Conservation (phyloP, 2,113 vertebrate species). For the Platysteira castanea region DNA sequence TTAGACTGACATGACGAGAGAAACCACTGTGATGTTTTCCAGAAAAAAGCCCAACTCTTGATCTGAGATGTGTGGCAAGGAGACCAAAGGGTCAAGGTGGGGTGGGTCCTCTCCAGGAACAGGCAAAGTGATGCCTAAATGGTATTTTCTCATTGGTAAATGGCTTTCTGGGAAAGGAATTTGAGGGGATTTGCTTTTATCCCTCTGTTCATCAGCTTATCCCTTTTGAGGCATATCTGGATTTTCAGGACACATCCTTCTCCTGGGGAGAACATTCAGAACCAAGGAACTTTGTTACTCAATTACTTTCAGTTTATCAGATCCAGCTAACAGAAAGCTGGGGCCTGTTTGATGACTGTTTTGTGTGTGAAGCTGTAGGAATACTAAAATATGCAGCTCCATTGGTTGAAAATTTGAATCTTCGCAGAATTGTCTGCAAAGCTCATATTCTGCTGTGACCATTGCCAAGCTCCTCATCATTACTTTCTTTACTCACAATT, state of each 20-base stretch:
- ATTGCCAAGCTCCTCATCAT: not conserved
- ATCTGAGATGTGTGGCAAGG: not conserved
- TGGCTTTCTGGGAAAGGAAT: not conserved
- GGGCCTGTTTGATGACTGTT: not conserved
- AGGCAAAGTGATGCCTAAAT: not conserved
- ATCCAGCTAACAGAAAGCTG: not conserved
- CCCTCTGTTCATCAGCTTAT: not conserved
- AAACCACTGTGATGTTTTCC: not conserved
- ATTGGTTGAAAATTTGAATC: not conserved
- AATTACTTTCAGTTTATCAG: not conserved
- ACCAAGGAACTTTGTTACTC: not conserved
- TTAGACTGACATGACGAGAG: not conserved
- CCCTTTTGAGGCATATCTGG: not conserved
- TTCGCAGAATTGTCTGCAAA: not conserved
- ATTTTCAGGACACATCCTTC: not conserved
- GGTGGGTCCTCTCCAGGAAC: rapidly evolving
- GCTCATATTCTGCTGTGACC: not conserved
- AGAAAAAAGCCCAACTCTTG: not conserved
- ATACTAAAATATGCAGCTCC: not conserved
- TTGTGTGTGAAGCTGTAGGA: not conserved
- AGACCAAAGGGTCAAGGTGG: not conserved
- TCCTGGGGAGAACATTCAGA: not conserved
- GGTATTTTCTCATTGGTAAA: not conserved
- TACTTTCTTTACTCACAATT: not conserved
- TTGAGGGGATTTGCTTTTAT: not conserved